These are phyloP conservation scores for Zaprionus nigranus DNA, from an alignment of 1,140 invertebrate genomes.

Conservation along the genomic window DNA sequence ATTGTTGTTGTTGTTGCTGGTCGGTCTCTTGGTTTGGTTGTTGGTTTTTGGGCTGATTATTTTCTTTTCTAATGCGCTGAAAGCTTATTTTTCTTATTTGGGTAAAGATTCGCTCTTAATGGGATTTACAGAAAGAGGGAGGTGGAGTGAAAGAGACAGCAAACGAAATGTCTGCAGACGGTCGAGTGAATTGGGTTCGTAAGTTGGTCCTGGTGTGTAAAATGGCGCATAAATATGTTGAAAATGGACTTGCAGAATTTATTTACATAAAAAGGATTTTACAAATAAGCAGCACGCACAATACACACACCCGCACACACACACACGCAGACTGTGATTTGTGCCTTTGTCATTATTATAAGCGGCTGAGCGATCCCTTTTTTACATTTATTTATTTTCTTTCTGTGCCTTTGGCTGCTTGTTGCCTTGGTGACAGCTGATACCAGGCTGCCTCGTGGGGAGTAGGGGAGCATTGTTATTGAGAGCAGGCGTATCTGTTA, in stretches of 20 bases:
- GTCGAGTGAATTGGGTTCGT: conserved; percentile 31
- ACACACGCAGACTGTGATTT: conserved; percentile 58
- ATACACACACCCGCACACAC: conserved; percentile 28
- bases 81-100: conserved; percentile 81
- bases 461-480: conserved; percentile 30
- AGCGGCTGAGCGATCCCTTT: conserved; percentile 75
- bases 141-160: conserved; percentile 15
- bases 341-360: conserved; percentile 77
- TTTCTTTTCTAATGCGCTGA: conserved; percentile 77
- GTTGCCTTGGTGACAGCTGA: conserved; percentile 53
- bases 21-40: conserved; percentile 32
- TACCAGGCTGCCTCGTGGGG: conserved; percentile 1
- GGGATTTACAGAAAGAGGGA: conserved; percentile 63
- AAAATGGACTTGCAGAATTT: conserved; percentile 80
- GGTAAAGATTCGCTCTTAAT: conserved; percentile 67
- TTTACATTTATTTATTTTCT: conserved; percentile 19
- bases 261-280: conserved; percentile 83
- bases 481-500: conserved; percentile 58
- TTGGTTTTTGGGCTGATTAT: conserved; percentile 67
- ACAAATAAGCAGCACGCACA: conserved; percentile 63
- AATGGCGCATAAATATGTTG: conserved; percentile 83
- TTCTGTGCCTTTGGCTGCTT: conserved; percentile 30
- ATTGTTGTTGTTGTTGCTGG: conserved; percentile 13
- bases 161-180: conserved; percentile 33
- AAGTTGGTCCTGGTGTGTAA: conserved; percentile 61